Evolutionary conservation across 1,140 invertebrate species (phyloP).

Genomic region (Calliphora vicina): DNA sequence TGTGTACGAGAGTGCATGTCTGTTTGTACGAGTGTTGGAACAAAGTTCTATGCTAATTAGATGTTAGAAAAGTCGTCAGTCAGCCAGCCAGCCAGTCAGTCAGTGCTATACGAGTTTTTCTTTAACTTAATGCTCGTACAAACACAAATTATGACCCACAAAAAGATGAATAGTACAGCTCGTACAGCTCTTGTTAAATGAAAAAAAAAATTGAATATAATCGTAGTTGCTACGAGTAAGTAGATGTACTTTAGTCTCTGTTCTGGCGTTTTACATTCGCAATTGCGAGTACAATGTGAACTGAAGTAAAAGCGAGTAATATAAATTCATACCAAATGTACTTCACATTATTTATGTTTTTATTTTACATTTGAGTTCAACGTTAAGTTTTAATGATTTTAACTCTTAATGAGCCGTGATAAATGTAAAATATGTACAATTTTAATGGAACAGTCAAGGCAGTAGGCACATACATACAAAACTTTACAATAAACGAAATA

Average conservation of each 20-base stretch:
- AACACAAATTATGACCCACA: not conserved
- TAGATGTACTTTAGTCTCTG: not conserved
- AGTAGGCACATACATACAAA: too few relatives aligned
- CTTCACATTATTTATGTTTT: not conserved
- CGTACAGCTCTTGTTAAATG: not conserved
- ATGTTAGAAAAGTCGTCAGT: not conserved
- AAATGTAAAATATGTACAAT: not conserved
- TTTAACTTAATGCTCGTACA: not conserved
- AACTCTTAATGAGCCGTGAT: not conserved
- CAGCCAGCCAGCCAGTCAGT: not conserved
- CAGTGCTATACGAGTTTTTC: not conserved
- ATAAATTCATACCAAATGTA: not conserved
- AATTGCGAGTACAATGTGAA: not conserved
- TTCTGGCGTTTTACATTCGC: not conserved
- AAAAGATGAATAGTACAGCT: not conserved
- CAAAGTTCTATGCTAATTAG: constrained; percentile 8
- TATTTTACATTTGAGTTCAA: not conserved
- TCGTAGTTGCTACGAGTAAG: not conserved
- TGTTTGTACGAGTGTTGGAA: not conserved
- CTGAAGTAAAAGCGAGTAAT: not conserved
- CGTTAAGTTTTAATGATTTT: not conserved
- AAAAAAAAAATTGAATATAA: not conserved
- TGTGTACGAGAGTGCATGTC: too few relatives aligned
- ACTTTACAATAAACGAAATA: too few relatives aligned
- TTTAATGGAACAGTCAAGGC: too few relatives aligned